Evolutionary conservation across 2,113 vertebrate genomes (phyloP).

Genomic region (Gadus macrocephalus): DNA sequence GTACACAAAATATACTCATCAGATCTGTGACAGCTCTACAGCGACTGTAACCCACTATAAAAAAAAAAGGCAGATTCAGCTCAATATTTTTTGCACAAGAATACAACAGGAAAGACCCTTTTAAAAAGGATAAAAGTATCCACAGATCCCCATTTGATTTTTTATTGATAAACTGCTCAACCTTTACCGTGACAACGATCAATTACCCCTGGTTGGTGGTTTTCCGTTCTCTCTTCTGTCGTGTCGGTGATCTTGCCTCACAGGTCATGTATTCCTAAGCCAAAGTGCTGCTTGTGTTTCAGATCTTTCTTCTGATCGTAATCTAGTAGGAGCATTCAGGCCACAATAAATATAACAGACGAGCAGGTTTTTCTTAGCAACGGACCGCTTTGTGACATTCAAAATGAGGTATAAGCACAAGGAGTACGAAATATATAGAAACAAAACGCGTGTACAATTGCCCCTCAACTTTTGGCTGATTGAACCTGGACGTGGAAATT

Average conservation of each 20-base stretch:
- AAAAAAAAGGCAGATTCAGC: constrained; percentile 71
- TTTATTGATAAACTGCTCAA: constrained; percentile 34
- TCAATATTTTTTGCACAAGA: constrained; percentile 59
- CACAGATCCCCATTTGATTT: constrained; percentile 18
- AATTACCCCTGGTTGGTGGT: constrained; percentile 23
- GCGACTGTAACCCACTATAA: constrained; percentile 66
- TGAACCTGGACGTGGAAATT: constrained; percentile 20
- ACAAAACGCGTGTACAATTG: constrained; percentile 25
- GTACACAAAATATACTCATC: constrained; percentile 79
- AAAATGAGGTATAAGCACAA: constrained; percentile 52
- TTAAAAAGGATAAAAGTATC: constrained; percentile 49
- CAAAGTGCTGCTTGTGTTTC: constrained; percentile 69
- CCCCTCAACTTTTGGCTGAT: constrained; percentile 26
- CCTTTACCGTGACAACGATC: constrained; percentile 36
- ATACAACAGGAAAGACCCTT: constrained; percentile 41
- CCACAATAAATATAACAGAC: constrained; percentile 24
- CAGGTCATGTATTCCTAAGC: constrained; percentile 10
- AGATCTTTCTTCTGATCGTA: constrained; percentile 53
- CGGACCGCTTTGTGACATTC: constrained; percentile 38
- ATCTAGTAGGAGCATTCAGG: constrained; percentile 36
- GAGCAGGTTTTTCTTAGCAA: constrained; percentile 27
- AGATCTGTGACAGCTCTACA: constrained; percentile 67
- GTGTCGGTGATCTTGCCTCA: too few relatives aligned
- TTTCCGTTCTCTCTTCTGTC: constrained; percentile 40
- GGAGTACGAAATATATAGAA: constrained; percentile 18